phyloP scores from a whole-genome alignment of 2,113 vertebrate genomes.

The Cinclus cinclus region DNA sequence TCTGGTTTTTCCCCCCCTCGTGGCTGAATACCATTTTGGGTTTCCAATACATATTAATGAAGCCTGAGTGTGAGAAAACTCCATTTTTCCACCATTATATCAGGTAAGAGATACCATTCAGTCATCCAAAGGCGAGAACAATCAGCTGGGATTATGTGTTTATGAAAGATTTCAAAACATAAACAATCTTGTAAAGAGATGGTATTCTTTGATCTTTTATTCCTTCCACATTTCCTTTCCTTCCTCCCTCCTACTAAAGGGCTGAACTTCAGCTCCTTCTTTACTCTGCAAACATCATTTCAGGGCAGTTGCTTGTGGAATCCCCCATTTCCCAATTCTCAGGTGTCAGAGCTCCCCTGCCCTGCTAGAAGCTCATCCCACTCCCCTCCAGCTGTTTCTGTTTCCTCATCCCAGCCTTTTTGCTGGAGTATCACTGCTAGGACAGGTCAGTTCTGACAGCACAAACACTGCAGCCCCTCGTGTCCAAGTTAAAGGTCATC shows the following conservation, averaged over 20 bases:
- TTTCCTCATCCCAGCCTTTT: neutral
- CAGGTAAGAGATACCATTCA: neutral
- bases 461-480: neutral
- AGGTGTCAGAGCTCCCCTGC: neutral
- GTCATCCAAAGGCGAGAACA: neutral
- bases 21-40: neutral
- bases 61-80: neutral
- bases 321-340: neutral
- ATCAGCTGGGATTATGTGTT: neutral
- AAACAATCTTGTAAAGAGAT: neutral
- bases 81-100: neutral
- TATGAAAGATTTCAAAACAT: neutral
- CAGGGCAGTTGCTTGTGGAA: neutral
- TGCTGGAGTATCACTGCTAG: neutral
- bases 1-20: neutral
- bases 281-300: too few relatives aligned
- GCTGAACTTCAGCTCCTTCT: accelerated
- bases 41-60: conserved; percentile 31
- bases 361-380: neutral
- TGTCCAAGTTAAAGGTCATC: neutral
- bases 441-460: neutral
- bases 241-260: neutral
- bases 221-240: neutral
- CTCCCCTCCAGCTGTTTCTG: neutral
- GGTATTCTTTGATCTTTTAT: neutral